Base-by-base conservation (phyloP, 2,113 vertebrate species). In the Pardalotus punctatus region DNA sequence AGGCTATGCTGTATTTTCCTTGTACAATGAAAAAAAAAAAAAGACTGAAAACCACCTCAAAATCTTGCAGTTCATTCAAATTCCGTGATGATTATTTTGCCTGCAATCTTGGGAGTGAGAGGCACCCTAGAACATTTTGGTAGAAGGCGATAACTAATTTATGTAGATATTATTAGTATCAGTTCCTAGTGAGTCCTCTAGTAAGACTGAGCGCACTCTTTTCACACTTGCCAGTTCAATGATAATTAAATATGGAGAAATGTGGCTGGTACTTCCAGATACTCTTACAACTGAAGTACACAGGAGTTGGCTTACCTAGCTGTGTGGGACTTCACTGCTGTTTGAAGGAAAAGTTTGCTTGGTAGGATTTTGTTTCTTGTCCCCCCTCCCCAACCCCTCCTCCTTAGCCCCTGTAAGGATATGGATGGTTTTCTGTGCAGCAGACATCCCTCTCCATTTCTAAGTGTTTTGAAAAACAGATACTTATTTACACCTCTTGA, bases 361-460 rank as follows among this genome's bases (percentile, higher is more conserved):
- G 11, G 15, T 50, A 40, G 11, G 4, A 17, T 66, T 92, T 61
- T 60, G 17, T 43, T 94, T 40, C 12, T 60, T 47, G 8, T 17
- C 3, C 8, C 7, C 17, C 5, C 10, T n/a, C n/a, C n/a, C n/a
- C n/a, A n/a, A 3, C 13, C 9, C 2, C 7, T 5, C 12, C 15
- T 5, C 7, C 7, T 2, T 45, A 29, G 8, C 11, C 6, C 5
- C 6, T 11, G 2, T 58, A 51, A 62, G 20, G 23, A 53, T 51
- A 9, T 73, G 28, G 10, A 17, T 73, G 4, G 13, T 54, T 80
- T 60, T 56, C 25, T 66, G 27, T 71, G 57, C 45, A 61, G 50
- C 28, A 27, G 24, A 56, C 48, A 8, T 60, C 22, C 14, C 5
- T 86, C 14, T 58, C 25, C 36, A 6, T 76, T 60, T 36, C 42